Conservation (phyloP, 2,888 invertebrate genomes). For the Heliconius ethilla region DNA sequence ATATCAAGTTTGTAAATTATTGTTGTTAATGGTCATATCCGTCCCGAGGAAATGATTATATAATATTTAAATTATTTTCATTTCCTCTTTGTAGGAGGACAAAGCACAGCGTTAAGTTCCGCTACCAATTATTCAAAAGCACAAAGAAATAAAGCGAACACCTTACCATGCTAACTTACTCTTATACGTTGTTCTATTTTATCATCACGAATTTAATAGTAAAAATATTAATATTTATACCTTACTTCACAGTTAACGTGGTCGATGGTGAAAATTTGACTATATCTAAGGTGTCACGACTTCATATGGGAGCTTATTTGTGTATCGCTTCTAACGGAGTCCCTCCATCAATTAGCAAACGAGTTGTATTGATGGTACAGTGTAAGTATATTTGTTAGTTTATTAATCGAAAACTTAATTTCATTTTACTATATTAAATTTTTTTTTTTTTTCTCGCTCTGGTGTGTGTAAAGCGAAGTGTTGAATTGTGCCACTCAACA, state of each 20-base stretch:
- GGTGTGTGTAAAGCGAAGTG: background rate
- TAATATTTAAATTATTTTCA: no score
- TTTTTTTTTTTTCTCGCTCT: background rate
- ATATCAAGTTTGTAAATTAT: no score
- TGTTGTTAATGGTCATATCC: no score
- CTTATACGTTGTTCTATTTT: background rate
- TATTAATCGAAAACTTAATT: background rate
- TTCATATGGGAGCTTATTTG: conserved; percentile 95
- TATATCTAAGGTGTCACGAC: conserved; percentile 93
- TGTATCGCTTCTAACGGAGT: conserved; percentile 97
- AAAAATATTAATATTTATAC: background rate
- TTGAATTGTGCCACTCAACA: background rate
- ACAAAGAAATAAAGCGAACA: no score
- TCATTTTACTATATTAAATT: background rate
- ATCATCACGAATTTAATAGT: background rate
- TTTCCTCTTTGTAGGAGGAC: no score
- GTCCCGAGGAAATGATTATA: no score
- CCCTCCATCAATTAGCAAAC: conserved; percentile 93
- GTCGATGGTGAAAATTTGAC: conserved; percentile 94
- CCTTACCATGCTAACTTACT: no score
- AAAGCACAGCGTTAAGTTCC: no score
- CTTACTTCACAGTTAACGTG: conserved; percentile 85
- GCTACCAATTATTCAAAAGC: no score
- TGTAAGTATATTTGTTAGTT: conserved; percentile 83
- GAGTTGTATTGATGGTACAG: conserved; percentile 91